These are phyloP conservation scores for Carduelis carduelis DNA, from an alignment of 2,797 vertebrate genomes.

Conservation along the genomic window DNA sequence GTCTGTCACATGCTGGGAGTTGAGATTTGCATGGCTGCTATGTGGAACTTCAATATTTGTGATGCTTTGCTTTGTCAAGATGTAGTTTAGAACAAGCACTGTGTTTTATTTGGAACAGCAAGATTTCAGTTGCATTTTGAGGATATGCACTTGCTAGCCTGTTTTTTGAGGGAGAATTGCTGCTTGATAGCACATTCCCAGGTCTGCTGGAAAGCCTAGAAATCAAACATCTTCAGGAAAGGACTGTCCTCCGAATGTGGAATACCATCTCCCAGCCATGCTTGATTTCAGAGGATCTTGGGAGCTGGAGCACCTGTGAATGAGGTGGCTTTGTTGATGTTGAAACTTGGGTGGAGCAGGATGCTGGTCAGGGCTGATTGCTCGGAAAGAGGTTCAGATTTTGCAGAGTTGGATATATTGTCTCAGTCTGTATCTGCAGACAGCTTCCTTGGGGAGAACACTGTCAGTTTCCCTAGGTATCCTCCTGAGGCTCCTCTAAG, in stretches of 20 bases:
- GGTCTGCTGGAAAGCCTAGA: not conserved
- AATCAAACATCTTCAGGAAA: not conserved
- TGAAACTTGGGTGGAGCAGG: not conserved
- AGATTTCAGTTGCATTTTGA: not conserved
- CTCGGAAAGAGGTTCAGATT: not conserved
- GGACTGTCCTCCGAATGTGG: not conserved
- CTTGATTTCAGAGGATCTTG: not conserved
- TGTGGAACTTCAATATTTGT: not conserved
- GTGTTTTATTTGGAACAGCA: not conserved
- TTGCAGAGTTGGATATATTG: not conserved
- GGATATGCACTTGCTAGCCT: not conserved
- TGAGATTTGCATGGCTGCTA: not conserved
- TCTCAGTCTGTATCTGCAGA: not conserved
- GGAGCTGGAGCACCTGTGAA: not conserved
- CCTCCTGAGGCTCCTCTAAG: not conserved
- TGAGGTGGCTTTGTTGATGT: not conserved
- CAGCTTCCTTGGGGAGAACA: not conserved
- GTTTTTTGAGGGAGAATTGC: not conserved
- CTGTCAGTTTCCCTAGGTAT: not conserved
- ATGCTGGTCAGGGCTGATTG: not conserved
- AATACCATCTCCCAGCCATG: not conserved
- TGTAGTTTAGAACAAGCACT: not conserved
- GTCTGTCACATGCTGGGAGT: not conserved
- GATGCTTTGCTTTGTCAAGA: not conserved
- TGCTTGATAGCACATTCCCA: not conserved